Conservation (phyloP, 1,140 invertebrate species). For the Pinna nobilis region DNA sequence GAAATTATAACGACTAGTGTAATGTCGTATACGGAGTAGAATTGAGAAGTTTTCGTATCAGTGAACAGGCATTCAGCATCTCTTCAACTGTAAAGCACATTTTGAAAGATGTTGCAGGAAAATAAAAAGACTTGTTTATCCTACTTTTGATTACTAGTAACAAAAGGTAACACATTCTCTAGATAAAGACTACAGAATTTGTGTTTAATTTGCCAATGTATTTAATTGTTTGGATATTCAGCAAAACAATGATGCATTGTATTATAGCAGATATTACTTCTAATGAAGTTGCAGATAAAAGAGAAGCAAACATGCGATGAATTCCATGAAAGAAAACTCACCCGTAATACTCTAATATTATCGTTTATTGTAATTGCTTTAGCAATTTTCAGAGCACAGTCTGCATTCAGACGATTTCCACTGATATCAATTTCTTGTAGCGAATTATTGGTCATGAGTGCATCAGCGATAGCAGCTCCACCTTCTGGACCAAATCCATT, state of each 20-base stretch:
- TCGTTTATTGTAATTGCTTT: constrained; percentile 71
- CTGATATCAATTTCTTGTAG: constrained; percentile 70
- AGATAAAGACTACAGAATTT: no score
- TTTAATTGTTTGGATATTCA: neutral
- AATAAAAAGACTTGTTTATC: no score
- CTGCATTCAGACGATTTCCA: constrained; percentile 69
- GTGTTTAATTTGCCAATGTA: neutral
- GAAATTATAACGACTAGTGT: no score
- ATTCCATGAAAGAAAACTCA: no score
- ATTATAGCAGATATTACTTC: neutral
- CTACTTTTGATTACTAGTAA: no score
- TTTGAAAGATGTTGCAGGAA: no score
- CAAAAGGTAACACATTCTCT: no score
- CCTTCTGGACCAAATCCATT: constrained; percentile 73
- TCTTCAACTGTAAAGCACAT: no score
- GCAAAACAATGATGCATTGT: neutral
- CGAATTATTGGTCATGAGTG: constrained; percentile 64
- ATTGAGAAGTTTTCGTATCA: no score
- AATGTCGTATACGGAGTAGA: no score
- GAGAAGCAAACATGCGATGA: no score
- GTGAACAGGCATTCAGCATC: no score
- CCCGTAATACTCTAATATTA: constrained; percentile 66
- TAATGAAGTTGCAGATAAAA: neutral
- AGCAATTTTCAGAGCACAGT: constrained; percentile 64
- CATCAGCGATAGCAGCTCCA: constrained; percentile 70